Percentiles rank a stretch among this genome's conserved stretches.
These are phyloP conservation scores for Tenodera sinensis DNA, from an alignment of 2,888 invertebrate genomes.

Conservation along the genomic window DNA sequence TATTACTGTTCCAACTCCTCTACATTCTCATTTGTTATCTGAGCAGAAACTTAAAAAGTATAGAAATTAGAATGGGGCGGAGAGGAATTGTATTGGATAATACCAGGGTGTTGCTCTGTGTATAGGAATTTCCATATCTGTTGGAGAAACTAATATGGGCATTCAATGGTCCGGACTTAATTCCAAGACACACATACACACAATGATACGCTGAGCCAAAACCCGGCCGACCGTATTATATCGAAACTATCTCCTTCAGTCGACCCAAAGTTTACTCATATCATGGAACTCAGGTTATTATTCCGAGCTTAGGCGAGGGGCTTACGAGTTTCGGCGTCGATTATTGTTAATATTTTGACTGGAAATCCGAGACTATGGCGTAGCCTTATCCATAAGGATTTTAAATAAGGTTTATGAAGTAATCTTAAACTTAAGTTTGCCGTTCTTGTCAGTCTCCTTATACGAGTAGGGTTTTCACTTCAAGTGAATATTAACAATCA, in stretches of 20 bases:
- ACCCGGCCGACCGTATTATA: not conserved
- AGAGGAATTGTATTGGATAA: conserved; percentile 2
- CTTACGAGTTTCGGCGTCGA: not conserved
- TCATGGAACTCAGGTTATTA: not conserved
- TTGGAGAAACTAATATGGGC: not conserved
- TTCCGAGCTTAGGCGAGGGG: not conserved
- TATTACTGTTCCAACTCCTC: not conserved
- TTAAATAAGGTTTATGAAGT: too few relatives aligned
- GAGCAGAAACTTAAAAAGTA: not conserved
- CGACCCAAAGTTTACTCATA: not conserved
- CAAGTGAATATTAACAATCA: too few relatives aligned
- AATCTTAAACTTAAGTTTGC: too few relatives aligned
- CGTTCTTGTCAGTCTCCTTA: too few relatives aligned
- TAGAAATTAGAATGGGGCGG: not conserved
- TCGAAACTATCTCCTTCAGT: not conserved
- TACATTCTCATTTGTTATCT: not conserved
- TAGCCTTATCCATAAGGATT: too few relatives aligned
- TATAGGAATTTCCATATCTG: conserved; percentile 11
- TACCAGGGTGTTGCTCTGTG: not conserved
- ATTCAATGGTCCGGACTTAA: conserved; percentile 14
- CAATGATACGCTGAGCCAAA: not conserved
- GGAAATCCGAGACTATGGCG: not conserved
- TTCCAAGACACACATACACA: not conserved
- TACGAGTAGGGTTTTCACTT: too few relatives aligned
- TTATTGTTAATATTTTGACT: not conserved